A percentile compares a stretch with the other conserved stretches of the same genome.
These are phyloP conservation scores for Psilanteris sp. DNA, from an alignment of 1,140 invertebrate species.

Conservation along the genomic window DNA sequence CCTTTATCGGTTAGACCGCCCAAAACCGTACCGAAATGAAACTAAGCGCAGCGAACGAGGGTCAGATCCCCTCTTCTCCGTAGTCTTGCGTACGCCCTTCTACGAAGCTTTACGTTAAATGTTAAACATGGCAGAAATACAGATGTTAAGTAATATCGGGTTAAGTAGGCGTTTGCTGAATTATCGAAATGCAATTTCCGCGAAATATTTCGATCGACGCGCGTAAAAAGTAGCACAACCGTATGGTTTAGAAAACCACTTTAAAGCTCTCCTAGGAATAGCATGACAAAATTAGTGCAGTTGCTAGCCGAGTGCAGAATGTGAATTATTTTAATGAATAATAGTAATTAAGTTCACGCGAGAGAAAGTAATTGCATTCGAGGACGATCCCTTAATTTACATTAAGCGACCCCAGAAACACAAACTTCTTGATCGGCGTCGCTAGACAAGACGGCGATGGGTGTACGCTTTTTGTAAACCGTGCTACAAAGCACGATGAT, in stretches of 20 bases:
- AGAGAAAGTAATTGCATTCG: conserved; percentile 32
- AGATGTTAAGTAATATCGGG: conserved; percentile 53
- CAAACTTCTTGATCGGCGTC: too few relatives aligned
- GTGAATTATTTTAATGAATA: conserved; percentile 57
- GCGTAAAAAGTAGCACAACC: conserved; percentile 6
- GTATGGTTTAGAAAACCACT: background rate
- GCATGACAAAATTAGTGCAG: conserved; percentile 2
- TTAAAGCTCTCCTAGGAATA: background rate
- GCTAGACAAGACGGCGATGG: too few relatives aligned
- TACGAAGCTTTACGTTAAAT: conserved; percentile 46
- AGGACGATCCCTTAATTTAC: conserved; percentile 15
- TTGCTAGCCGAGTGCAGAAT: conserved; percentile 42
- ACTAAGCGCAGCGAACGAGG: conserved; percentile 54
- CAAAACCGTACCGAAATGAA: conserved; percentile 60
- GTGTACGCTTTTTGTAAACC: conserved; percentile 4
- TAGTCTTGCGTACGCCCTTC: conserved; percentile 53
- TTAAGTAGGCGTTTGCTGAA: conserved; percentile 39
- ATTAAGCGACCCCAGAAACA: conserved; percentile 1
- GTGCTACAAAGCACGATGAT: conserved; percentile 17
- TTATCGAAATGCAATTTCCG: conserved; percentile 37
- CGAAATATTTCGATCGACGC: conserved; percentile 1
- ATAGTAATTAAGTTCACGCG: conserved; percentile 34
- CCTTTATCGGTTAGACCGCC: conserved; percentile 60
- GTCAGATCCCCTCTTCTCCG: conserved; percentile 41
- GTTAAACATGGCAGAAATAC: conserved; percentile 62